Base-by-base conservation (phyloP, 2,888 invertebrate species). In the Mylabris sibirica region DNA sequence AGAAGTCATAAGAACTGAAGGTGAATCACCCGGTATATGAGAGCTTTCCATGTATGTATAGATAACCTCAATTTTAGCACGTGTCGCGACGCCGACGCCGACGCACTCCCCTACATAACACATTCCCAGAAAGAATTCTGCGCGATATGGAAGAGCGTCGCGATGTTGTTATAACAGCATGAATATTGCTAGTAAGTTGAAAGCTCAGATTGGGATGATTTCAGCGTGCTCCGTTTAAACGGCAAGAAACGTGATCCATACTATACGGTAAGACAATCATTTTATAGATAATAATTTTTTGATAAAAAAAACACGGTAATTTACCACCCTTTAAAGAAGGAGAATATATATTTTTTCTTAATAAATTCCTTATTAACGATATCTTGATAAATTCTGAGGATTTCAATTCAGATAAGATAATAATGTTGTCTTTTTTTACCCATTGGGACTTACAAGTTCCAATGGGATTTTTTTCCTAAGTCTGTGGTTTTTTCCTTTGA, bases 21-120 rank as follows among this genome's bases (percentile, higher is more conserved):
- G n/a, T n/a, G n/a, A n/a, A n/a, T n/a, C n/a, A n/a, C n/a, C n/a
- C n/a, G n/a, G 3, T 49, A 57, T 24, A 57, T 24, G 24, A 24
- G 3, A 2, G 2, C 24, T 57, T 24, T 24, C 20, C 12, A 24
- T 24, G 12, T 11, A 57, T 24, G 12, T 53, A 53, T 53, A 22
- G 20, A 53, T 70, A 70, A 70, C 70, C 67, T 70, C 67, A 70
- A 70, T 70, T 59, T 65, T 26, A 34, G 59, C 75, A 75, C 75
- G 74, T 75, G 74, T 59, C 49, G 9, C 59, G 66, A 71, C 71
- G 73, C 72, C 71, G 75, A 71, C 72, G 73, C 72, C 71, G 75
- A 69, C 75, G 70, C 72, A 67, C 22, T 70, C 62, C 24, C 20
- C n/a, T 49, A 9, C 38, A 60, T n/a, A n/a, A n/a, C n/a, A 34